Percentiles rank a stretch among this genome's conserved stretches.
These are phyloP conservation scores for Oophaga pumilio DNA, from an alignment of 2,113 vertebrate genomes.

Conservation along the genomic window DNA sequence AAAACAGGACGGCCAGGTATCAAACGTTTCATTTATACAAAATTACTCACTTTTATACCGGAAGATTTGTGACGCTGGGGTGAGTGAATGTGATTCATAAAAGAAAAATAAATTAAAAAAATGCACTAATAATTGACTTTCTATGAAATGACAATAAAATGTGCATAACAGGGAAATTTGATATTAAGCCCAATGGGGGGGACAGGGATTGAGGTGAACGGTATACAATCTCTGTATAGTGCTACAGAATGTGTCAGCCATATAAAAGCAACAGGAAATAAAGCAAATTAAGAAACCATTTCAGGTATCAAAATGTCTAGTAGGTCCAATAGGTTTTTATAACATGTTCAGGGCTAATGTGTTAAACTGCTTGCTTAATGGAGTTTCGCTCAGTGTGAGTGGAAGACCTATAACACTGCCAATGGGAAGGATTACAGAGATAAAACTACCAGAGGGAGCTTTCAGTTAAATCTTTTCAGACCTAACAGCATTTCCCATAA, in stretches of 20 bases:
- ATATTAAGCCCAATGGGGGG: neutral
- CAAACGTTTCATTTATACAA: constrained; percentile 1
- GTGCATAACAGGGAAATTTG: neutral
- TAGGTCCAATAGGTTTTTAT: neutral
- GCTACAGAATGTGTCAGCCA: neutral
- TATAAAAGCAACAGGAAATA: neutral
- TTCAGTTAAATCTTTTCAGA: constrained; percentile 14
- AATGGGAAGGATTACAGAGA: constrained; percentile 24
- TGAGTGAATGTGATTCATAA: neutral
- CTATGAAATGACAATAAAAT: neutral
- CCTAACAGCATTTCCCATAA: neutral
- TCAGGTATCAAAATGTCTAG: neutral
- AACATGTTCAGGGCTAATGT: neutral
- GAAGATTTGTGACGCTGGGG: neutral
- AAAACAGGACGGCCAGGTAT: constrained; percentile 6
- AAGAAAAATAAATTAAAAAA: neutral
- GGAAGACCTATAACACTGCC: neutral
- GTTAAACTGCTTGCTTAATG: neutral
- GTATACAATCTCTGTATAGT: neutral
- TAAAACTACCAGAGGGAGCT: neutral
- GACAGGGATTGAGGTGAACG: neutral
- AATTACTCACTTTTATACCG: neutral
- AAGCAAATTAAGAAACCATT: neutral
- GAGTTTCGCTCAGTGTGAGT: neutral
- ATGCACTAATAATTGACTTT: neutral